phyloP scores from a whole-genome alignment of 2,113 vertebrate species.

The Limnothrissa miodon region DNA sequence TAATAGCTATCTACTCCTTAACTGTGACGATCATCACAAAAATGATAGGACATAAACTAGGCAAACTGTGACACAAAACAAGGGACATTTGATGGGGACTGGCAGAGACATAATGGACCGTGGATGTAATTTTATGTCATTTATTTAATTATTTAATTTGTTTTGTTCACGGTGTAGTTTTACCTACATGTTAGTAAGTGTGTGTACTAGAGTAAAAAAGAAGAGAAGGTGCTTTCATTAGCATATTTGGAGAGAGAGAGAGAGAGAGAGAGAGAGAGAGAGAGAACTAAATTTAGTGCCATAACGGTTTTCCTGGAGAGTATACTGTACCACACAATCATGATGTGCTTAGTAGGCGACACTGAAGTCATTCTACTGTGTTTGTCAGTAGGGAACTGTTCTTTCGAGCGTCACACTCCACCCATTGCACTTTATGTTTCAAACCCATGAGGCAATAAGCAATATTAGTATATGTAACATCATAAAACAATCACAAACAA shows the following conservation, averaged over 20 bases:
- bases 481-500: constrained; percentile 1
- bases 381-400: neutral
- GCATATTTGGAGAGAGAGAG: neutral
- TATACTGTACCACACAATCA: neutral
- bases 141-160: neutral
- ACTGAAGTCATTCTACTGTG: neutral
- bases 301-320: neutral
- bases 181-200: neutral
- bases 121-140: neutral
- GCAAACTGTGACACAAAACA: neutral
- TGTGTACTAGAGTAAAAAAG: constrained; percentile 63
- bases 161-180: neutral
- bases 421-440: constrained; percentile 64
- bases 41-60: neutral
- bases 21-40: neutral
- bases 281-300: neutral
- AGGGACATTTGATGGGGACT: neutral
- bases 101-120: neutral
- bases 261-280: neutral
- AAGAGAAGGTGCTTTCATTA: constrained; percentile 63
- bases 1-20: neutral
- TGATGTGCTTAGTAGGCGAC: neutral
- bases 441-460: constrained; percentile 79
- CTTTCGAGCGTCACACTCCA: neutral
- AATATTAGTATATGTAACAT: constrained; percentile 63